These are phyloP conservation scores for Aelia acuminata DNA, from an alignment of 2,888 invertebrate species.

Conservation along the genomic window DNA sequence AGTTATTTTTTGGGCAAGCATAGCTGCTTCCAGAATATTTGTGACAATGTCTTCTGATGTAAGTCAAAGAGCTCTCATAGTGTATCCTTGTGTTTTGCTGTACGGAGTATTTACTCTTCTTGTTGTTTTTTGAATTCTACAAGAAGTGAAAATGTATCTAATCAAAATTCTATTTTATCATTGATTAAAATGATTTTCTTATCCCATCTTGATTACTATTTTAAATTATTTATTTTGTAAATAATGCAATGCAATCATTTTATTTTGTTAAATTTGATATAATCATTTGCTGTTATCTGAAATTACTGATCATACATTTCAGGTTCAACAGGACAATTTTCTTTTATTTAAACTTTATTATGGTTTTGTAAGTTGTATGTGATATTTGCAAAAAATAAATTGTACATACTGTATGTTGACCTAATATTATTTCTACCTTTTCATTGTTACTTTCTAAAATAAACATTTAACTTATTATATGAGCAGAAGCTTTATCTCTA, in stretches of 20 bases:
- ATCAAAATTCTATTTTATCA: slow-evolving; percentile 57
- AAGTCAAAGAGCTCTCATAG: slow-evolving; percentile 87
- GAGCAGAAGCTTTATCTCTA: neutral
- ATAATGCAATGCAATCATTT: neutral
- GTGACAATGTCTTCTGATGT: slow-evolving; percentile 85
- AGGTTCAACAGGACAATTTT: neutral
- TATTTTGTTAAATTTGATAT: neutral
- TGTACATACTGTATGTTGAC: slow-evolving; percentile 12
- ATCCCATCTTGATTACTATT: neutral
- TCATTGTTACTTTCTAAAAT: neutral
- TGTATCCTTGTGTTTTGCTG: slow-evolving; percentile 93
- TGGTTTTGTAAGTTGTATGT: slow-evolving; percentile 43
- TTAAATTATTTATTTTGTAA: slow-evolving; percentile 42
- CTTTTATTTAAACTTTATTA: slow-evolving; percentile 30
- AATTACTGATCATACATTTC: neutral
- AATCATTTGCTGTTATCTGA: neutral
- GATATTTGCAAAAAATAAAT: slow-evolving; percentile 13
- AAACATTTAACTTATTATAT: neutral
- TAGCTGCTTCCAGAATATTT: slow-evolving; percentile 93
- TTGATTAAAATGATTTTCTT: slow-evolving; percentile 3
- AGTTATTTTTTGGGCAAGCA: slow-evolving; percentile 88
- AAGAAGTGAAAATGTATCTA: neutral
- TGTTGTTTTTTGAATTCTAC: slow-evolving; percentile 83
- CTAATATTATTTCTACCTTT: neutral
- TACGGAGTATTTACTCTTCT: slow-evolving; percentile 94